phyloP scores from a whole-genome alignment of 1,140 invertebrate species.

The Batillaria attramentaria region DNA sequence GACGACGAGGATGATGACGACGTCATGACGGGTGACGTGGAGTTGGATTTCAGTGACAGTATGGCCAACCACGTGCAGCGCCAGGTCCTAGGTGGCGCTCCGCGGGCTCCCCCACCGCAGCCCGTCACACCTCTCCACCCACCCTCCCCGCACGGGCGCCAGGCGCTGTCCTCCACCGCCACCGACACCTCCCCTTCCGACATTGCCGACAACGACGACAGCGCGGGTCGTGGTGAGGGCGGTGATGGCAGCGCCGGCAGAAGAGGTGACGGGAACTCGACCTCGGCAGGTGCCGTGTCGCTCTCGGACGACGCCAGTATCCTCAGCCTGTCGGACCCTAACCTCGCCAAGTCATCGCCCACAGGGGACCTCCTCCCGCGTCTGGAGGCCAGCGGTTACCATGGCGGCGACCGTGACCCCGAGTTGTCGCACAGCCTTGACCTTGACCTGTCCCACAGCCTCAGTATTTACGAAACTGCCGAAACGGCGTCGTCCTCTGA shows the following conservation, averaged over 20 bases:
- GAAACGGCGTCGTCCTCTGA: conserved; percentile 31
- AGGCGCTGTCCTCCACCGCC: not conserved
- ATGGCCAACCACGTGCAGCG: conserved; percentile 40
- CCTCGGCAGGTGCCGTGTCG: conserved; percentile 25
- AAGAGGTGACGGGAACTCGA: conserved; percentile 30
- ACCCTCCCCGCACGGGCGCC: not conserved
- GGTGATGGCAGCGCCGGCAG: not conserved
- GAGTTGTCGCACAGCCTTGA: conserved; percentile 27
- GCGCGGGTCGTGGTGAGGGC: not conserved
- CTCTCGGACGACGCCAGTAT: conserved; percentile 38
- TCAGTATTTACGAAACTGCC: conserved; percentile 47
- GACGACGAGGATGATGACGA: conserved; percentile 27
- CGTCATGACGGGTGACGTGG: conserved; percentile 21
- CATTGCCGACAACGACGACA: conserved; percentile 20
- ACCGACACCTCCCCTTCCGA: conserved; percentile 34
- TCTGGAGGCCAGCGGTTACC: conserved; percentile 24
- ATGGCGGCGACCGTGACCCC: conserved; percentile 44
- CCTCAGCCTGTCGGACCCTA: conserved; percentile 53
- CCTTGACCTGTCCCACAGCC: conserved; percentile 34
- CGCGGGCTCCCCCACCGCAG: not conserved
- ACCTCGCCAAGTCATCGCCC: conserved; percentile 50
- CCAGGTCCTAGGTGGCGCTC: not conserved
- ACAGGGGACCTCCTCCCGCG: conserved; percentile 30
- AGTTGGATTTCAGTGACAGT: conserved; percentile 62
- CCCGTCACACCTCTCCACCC: not conserved